A percentile compares a stretch with the other conserved stretches of the same genome.
Conservation (phyloP, 1,140 invertebrate genomes). For the Polypedilum vanderplanki region DNA sequence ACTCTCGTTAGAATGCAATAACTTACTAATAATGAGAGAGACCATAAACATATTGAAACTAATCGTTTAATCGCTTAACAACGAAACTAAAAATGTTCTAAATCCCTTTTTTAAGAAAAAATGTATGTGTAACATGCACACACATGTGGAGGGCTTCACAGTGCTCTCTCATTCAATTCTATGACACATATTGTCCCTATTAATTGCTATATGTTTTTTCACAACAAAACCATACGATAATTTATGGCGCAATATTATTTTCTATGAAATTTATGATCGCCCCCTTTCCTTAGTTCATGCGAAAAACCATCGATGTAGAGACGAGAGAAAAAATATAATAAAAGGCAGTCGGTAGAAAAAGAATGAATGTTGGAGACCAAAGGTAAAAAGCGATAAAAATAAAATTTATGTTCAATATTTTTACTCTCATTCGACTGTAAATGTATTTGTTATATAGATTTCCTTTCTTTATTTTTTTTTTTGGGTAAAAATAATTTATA, state of each 20-base stretch:
- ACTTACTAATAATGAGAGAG: background rate
- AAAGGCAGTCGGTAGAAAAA: background rate
- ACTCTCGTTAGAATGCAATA: too few species aligned
- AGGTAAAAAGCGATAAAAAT: constrained; percentile 28
- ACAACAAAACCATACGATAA: constrained; percentile 18
- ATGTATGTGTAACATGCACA: background rate
- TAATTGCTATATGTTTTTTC: constrained; percentile 14
- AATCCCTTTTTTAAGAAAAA: background rate
- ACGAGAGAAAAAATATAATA: background rate
- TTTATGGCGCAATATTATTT: constrained; percentile 19
- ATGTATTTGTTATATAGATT: too few species aligned
- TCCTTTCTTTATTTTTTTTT: too few species aligned
- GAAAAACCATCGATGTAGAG: background rate
- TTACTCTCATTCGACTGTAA: background rate
- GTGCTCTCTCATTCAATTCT: background rate
- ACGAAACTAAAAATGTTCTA: background rate
- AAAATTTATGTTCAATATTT: constrained; percentile 29
- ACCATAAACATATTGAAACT: constrained; percentile 18
- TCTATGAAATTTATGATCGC: constrained; percentile 13
- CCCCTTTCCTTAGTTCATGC: constrained; percentile 2
- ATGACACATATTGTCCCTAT: constrained; percentile 11
- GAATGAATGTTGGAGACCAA: background rate
- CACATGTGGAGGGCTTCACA: background rate
- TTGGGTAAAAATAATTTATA: too few species aligned
- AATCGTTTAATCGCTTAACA: constrained; percentile 7